Evolutionary conservation across 1,140 invertebrate species (phyloP), one percentile per base, ranked within the genome.

Genomic region (Nilaparvata lugens): DNA sequence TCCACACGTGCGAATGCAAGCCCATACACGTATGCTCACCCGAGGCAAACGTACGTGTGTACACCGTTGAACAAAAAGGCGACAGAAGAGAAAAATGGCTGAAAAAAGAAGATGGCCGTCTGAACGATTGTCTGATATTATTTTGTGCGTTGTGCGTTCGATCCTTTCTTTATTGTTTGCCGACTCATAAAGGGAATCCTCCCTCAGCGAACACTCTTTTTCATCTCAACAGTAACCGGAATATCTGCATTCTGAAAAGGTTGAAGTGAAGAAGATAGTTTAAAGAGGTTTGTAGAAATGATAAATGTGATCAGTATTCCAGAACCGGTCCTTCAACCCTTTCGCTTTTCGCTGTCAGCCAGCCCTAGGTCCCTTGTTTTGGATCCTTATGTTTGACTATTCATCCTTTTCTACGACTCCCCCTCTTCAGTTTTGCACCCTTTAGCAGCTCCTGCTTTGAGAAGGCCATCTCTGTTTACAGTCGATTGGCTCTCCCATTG

Each of bases 231-330:
- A 52, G 45, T 60, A 60, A 60, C 58, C 58, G 58, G 58, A 60
- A 60, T 60, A 60, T 60, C 58, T 52, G 48, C 58, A 60, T 60
- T 60, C 52, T 60, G 53, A 52, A 60, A 53, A 53, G 58, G 58
- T 52, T 31, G 40, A 35, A 51, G 21, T 35, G 58, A 52, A 23
- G 51, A 60, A 60, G 53, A 48, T 35, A 35, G 31, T 11, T 35
- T 60, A 35, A 18, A 45, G 45, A 60, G 58, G 58, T 60, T 60
- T 40, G 58, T 48, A 58, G 42, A 21, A 40, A 60, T 23, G 52
- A 25, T 53, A 60, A 53, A 52, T 53, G 52, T 60, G 53, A 48
- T 60, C 48, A 31, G 52, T 52, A 60, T 51, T 52, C 52, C 28
- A 35, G 35, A 60, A 60, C 58, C 58, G 58, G 58, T 60, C 58